Percentiles rank a stretch among this genome's conserved stretches.
These are phyloP conservation scores for Prionchulus punctatus DNA, from an alignment of 2,888 invertebrate genomes.

Conservation along the genomic window DNA sequence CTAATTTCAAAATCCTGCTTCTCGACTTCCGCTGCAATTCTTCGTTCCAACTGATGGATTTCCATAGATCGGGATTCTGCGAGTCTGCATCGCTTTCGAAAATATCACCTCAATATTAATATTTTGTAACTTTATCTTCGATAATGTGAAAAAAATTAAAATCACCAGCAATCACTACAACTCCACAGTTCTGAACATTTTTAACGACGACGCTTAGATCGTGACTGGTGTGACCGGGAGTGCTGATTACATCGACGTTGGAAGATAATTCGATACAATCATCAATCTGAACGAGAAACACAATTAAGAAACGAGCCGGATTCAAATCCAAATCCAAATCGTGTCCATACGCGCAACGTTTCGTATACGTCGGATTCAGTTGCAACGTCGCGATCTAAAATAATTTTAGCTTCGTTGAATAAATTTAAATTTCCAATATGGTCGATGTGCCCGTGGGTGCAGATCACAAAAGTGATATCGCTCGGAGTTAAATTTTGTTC, in stretches of 20 bases:
- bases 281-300: too few species aligned
- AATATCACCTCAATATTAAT: background rate
- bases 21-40: background rate
- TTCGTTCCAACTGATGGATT: background rate
- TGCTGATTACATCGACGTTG: background rate
- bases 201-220: background rate
- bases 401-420: background rate
- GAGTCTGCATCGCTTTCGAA: background rate
- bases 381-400: background rate
- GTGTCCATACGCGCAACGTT: too few species aligned
- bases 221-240: background rate
- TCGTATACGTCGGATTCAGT: too few species aligned
- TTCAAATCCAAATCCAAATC: too few species aligned
- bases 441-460: background rate
- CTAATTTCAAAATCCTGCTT: background rate
- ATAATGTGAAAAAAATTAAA: background rate
- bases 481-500: too few species aligned
- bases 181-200: background rate
- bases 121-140: background rate
- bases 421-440: background rate
- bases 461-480: too few species aligned
- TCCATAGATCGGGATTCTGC: background rate
- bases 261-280: background rate
- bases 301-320: too few species aligned
- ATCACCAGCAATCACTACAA: background rate